These are phyloP conservation scores for Bubo scandiacus DNA, from an alignment of 2,113 vertebrate genomes.

Conservation along the genomic window DNA sequence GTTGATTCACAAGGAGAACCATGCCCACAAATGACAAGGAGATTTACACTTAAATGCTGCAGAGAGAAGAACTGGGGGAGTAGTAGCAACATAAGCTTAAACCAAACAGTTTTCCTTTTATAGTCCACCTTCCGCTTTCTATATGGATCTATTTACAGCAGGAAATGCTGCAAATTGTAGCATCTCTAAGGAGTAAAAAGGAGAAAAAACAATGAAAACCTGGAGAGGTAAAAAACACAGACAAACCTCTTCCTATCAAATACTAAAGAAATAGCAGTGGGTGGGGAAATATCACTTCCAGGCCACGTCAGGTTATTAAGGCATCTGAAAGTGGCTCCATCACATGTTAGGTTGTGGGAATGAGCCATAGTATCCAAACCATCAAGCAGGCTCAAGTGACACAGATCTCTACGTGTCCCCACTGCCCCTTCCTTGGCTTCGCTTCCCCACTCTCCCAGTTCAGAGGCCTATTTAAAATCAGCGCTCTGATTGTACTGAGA, in stretches of 20 bases:
- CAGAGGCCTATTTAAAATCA: not conserved
- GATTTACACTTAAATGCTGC: conserved; percentile 15
- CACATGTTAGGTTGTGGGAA: not conserved
- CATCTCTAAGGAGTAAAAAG: not conserved
- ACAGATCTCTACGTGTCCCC: not conserved
- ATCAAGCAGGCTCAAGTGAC: not conserved
- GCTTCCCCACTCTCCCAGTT: not conserved
- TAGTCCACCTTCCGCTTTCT: conserved; percentile 56
- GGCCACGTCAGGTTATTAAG: not conserved
- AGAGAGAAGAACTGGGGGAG: conserved; percentile 27
- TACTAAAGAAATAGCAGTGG: not conserved
- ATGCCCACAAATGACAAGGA: not conserved
- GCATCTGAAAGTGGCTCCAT: not conserved
- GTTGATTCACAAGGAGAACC: not conserved
- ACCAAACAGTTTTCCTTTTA: conserved; percentile 33
- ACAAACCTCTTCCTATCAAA: not conserved
- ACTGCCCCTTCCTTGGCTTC: not conserved
- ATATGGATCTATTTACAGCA: conserved; percentile 17
- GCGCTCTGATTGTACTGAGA: not conserved
- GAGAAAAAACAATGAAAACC: not conserved
- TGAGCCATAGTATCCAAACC: not conserved
- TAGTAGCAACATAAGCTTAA: conserved; percentile 39
- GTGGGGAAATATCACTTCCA: not conserved
- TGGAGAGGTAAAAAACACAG: not conserved
- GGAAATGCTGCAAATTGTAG: not conserved